phyloP scores from a whole-genome alignment of 1,140 invertebrate genomes.

The Brachionus sp. region DNA sequence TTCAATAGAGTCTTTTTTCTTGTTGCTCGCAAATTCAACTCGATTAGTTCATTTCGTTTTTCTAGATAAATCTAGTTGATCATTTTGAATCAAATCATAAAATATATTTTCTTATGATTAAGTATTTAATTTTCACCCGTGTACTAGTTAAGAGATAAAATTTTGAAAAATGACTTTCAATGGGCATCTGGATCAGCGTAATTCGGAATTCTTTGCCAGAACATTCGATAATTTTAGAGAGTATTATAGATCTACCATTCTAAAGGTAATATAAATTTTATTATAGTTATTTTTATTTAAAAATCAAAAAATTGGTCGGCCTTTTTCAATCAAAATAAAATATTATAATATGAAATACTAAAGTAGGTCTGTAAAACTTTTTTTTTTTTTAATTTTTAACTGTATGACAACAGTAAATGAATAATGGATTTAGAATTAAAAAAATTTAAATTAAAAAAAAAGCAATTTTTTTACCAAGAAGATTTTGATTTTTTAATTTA shows the following conservation, averaged over 20 bases:
- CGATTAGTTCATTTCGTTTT: constrained; percentile 13
- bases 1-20: background rate
- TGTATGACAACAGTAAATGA: too few species aligned
- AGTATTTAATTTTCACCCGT: background rate
- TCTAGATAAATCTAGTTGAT: constrained; percentile 30
- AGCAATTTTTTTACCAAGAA: too few species aligned
- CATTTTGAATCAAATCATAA: background rate
- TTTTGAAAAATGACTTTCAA: background rate
- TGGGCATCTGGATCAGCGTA: background rate
- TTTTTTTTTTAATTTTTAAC: too few species aligned
- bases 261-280: background rate
- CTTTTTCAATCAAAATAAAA: background rate
- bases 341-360: too few species aligned
- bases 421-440: too few species aligned
- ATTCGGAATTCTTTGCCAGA: background rate
- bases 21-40: background rate
- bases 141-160: background rate
- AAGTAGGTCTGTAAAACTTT: too few species aligned
- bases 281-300: background rate
- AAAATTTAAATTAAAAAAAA: too few species aligned
- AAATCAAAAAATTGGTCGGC: background rate
- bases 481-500: too few species aligned
- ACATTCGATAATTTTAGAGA: constrained; percentile 5
- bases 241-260: background rate
- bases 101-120: background rate